Evolutionary conservation across 2,113 vertebrate genomes (phyloP).

Genomic region (Scortum barcoo): DNA sequence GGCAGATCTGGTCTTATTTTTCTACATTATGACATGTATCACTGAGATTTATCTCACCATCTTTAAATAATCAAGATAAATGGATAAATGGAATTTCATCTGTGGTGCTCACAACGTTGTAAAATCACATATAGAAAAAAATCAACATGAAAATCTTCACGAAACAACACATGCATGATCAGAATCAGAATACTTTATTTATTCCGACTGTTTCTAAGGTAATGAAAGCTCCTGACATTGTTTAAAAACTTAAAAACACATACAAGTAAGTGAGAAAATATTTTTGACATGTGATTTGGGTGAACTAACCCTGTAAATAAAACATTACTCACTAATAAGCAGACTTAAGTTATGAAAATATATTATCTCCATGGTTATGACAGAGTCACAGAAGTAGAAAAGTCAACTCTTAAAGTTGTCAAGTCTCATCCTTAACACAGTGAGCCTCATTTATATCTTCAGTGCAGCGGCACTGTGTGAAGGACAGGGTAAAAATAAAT

Average conservation of each 20-base stretch:
- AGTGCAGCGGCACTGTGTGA: not conserved
- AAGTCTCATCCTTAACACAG: conserved; percentile 32
- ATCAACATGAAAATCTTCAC: too few species aligned
- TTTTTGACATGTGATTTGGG: not conserved
- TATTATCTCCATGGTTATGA: not conserved
- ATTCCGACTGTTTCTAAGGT: too few species aligned
- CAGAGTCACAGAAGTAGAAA: not conserved
- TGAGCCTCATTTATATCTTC: conserved; percentile 38
- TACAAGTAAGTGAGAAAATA: not conserved
- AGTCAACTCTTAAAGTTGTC: too few species aligned
- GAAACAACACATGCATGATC: too few species aligned
- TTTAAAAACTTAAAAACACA: not conserved
- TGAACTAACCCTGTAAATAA: not conserved
- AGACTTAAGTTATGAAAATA: not conserved
- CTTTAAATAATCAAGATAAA: not conserved
- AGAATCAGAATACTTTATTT: too few species aligned
- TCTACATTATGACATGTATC: not conserved
- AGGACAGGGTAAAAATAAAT: conserved; percentile 66
- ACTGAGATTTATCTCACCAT: not conserved
- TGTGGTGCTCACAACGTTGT: not conserved
- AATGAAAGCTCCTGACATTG: too few species aligned
- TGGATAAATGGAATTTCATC: not conserved
- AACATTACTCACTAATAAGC: not conserved
- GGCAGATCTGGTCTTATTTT: not conserved
- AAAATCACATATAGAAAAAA: not conserved